Evolutionary conservation across 2,797 vertebrate species (phyloP), one percentile per base, ranked within the genome.

Genomic region (Cheirogaleus major): DNA sequence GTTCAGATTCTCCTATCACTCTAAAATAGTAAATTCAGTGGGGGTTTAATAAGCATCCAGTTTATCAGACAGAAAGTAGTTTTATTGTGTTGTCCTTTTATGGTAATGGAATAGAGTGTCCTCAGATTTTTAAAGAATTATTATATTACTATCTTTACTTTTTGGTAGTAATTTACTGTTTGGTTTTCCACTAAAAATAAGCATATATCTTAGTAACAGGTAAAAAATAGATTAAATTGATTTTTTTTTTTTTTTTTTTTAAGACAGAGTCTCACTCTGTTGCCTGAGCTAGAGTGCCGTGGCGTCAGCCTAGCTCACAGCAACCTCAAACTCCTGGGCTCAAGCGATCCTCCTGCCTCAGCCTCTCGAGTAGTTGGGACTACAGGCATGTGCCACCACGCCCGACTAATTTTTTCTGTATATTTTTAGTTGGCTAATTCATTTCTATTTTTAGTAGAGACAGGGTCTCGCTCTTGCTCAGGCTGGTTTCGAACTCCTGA

Each of bases 141-240:
- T 61, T 78, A 15, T 80, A 13, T 93, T 96, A 89, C 89, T 57
- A 55, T 72, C 55, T 92, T 79, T 95, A 59, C 43, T 80, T 87
- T 61, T 61, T 73, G 30, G 8, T 91, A 52, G 27, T 93, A 75
- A 91, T 88, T 81, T 79, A 32, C 63, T 78, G 4, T 70, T 86
- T 35, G n/a, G 43, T 30, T 95, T 41, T 48, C 55, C 69, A 69
- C 55, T 94, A 86, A 78, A 95, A 78, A 89, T 90, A 78, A 78
- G 5, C 43, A 55, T 50, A 2, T 65, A 41, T 38, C 27, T 72
- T 89, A 69, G 63, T 89, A 61, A n/a, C 43, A 59, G 18, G 41
- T 72, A 63, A 91, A 80, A 87, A 87, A 63, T n/a, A 17, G 6
- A 59, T 78, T 63, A 73, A 14, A 79, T 79, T 93, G 85, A 38